Conservation (phyloP, 2,113 vertebrate species). For the Cardinalis cardinalis region DNA sequence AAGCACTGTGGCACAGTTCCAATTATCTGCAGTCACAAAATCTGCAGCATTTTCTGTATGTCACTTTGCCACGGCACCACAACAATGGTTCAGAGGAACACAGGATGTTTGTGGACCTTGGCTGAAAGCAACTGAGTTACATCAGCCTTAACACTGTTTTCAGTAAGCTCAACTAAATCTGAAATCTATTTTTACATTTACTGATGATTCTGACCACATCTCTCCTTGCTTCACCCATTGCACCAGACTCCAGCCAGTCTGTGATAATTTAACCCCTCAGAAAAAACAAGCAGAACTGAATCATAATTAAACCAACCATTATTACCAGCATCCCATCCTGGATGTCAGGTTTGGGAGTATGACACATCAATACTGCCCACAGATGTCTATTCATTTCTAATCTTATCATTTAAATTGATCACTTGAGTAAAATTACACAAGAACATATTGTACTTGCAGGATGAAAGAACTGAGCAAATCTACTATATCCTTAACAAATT, state of each 20-base stretch:
- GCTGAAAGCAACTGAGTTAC: not conserved
- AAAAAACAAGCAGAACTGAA: slow-evolving; percentile 10
- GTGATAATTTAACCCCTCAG: not conserved
- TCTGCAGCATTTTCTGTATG: not conserved
- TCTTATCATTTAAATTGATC: not conserved
- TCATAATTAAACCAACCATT: not conserved
- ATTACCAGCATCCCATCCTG: not conserved
- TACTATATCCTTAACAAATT: not conserved
- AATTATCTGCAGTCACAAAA: not conserved
- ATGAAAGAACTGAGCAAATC: not conserved
- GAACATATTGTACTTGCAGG: not conserved
- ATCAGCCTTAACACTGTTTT: not conserved
- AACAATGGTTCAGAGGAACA: not conserved
- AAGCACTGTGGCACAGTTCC: not conserved
- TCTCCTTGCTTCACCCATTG: not conserved
- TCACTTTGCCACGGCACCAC: not conserved
- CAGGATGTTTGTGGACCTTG: not conserved
- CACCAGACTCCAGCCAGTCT: not conserved
- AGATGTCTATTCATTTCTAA: not conserved
- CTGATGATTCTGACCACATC: not conserved
- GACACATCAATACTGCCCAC: not conserved
- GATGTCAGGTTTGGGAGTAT: not conserved
- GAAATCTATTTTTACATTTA: not conserved
- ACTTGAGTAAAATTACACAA: not conserved
- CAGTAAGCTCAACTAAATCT: not conserved